Percentiles rank a stretch among this genome's conserved stretches.
Conservation (phyloP, 37 sponge, comb jelly and placozoan species). For the Hormiphora californensis region DNA sequence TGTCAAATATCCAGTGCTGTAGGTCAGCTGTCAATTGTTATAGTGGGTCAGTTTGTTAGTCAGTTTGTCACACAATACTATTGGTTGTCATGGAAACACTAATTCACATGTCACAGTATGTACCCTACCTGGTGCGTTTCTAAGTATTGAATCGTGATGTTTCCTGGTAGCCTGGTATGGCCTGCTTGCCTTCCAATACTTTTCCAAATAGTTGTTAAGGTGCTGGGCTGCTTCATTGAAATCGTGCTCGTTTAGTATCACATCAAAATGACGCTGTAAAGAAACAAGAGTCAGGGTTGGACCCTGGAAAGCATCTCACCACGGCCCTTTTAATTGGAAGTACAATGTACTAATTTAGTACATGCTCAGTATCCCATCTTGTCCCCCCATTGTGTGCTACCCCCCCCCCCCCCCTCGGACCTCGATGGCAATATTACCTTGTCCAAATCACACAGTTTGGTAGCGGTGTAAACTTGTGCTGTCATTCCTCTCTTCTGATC, state of each 20-base stretch:
- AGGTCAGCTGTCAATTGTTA: too few relatives aligned
- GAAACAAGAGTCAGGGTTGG: not conserved
- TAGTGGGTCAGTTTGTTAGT: too few relatives aligned
- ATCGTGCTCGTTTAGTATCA: conserved; percentile 34
- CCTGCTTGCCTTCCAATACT: conserved; percentile 50
- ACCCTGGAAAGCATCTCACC: not conserved
- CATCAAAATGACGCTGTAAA: conserved; percentile 21
- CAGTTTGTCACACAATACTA: too few relatives aligned
- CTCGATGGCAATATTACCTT: too few relatives aligned
- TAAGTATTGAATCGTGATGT: conserved; percentile 4
- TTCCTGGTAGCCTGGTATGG: not conserved
- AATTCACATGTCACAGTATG: too few relatives aligned
- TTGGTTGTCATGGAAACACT: too few relatives aligned
- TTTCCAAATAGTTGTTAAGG: conserved; percentile 27
- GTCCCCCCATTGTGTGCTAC: too few relatives aligned
- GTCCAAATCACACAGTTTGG: conserved; percentile 46
- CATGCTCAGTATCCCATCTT: too few relatives aligned
- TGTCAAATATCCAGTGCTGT: too few relatives aligned
- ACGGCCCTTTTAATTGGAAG: too few relatives aligned
- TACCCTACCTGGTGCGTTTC: conserved; percentile 16
- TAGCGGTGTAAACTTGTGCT: conserved; percentile 40
- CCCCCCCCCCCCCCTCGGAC: too few relatives aligned
- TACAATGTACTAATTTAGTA: too few relatives aligned
- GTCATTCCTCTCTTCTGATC: conserved; percentile 39
- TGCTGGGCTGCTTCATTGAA: conserved; percentile 41